These are phyloP conservation scores for Agonopterix arenella DNA, from an alignment of 2,888 invertebrate genomes.

Conservation along the genomic window DNA sequence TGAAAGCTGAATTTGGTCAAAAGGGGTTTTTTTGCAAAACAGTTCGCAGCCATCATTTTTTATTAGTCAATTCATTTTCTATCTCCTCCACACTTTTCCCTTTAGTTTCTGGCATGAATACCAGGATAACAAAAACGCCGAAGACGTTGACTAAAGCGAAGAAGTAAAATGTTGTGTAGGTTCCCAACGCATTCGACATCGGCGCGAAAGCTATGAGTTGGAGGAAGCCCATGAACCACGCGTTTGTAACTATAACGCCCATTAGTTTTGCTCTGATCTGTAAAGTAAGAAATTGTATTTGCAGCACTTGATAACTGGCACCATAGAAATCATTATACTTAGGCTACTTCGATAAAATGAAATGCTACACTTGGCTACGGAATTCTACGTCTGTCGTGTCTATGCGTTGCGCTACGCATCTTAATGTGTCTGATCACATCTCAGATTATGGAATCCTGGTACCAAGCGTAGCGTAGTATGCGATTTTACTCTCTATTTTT, in stretches of 20 bases:
- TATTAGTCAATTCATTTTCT: conserved; percentile 13
- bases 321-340: too few species aligned
- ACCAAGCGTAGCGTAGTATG: too few species aligned
- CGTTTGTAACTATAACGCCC: conserved; percentile 46
- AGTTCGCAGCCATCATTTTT: background rate
- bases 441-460: too few species aligned
- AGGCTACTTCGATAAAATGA: too few species aligned
- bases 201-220: conserved; percentile 25
- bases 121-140: conserved; percentile 33
- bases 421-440: too few species aligned
- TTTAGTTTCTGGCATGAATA: conserved; percentile 57
- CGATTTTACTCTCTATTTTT: too few species aligned
- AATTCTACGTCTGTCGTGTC: too few species aligned
- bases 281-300: conserved; percentile 6
- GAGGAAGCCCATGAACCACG: conserved; percentile 45
- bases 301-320: background rate
- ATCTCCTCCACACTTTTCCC: conserved; percentile 51
- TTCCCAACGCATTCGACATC: conserved; percentile 26
- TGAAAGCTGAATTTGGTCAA: too few species aligned
- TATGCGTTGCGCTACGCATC: too few species aligned
- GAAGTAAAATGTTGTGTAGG: conserved; percentile 39
- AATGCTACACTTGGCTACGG: too few species aligned
- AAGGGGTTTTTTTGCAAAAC: too few species aligned
- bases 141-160: conserved; percentile 43
- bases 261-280: conserved; percentile 51